phyloP scores from a whole-genome alignment of 92 coral and sea anemone species.

The Palythoa grandiflora region DNA sequence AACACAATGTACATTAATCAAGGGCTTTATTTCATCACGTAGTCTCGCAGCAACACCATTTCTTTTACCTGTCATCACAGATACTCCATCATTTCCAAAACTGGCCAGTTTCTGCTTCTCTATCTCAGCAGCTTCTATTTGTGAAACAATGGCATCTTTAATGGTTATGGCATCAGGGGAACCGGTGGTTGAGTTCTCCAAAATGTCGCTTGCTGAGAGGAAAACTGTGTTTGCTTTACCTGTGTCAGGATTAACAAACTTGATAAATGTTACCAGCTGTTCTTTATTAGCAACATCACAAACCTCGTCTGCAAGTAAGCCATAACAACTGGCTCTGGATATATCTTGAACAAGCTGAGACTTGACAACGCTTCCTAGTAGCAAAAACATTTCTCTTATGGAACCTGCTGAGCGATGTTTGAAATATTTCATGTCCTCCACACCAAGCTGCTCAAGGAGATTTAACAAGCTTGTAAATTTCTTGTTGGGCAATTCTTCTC shows the following conservation, averaged over 20 bases:
- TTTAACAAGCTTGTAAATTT: constrained; percentile 62
- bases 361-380: constrained; percentile 58
- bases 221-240: constrained; percentile 63
- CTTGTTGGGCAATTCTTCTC: constrained; percentile 71
- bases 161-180: constrained; percentile 18
- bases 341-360: constrained; percentile 28
- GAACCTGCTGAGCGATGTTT: constrained; percentile 74
- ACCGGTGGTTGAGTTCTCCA: constrained; percentile 56
- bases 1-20: constrained; percentile 57
- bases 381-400: constrained; percentile 72
- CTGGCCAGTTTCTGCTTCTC: constrained; percentile 57
- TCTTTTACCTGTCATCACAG: constrained; percentile 59
- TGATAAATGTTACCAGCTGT: constrained; percentile 67
- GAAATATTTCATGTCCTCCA: constrained; percentile 65
- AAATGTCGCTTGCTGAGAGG: constrained; percentile 60
- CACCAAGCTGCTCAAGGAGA: constrained; percentile 66
- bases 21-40: constrained; percentile 33
- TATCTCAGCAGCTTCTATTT: constrained; percentile 48
- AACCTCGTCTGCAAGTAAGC: constrained; percentile 73
- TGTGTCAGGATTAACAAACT: constrained; percentile 58
- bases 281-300: constrained; percentile 65
- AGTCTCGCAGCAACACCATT: constrained; percentile 9
- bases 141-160: constrained; percentile 44
- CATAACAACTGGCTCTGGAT: constrained; percentile 56
- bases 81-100: constrained; percentile 68